These are phyloP conservation scores for Microctenopoma steveboyesi DNA, from an alignment of 2,797 vertebrate species.

Conservation along the genomic window DNA sequence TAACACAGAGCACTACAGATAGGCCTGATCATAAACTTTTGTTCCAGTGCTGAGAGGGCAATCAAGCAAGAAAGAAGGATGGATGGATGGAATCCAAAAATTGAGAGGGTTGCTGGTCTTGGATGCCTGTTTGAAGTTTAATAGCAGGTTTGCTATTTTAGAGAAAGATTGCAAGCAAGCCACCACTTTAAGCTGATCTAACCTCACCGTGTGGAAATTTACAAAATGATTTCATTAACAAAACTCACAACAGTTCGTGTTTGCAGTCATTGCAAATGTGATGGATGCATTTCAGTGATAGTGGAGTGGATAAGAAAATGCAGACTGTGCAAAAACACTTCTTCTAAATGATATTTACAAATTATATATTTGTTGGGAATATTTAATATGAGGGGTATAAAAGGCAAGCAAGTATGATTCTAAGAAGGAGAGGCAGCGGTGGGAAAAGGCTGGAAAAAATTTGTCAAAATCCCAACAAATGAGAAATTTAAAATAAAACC, in stretches of 20 bases:
- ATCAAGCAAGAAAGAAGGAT: constrained; percentile 2
- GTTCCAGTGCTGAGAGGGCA: constrained; percentile 20
- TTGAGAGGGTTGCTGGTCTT: background rate
- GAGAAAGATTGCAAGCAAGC: background rate
- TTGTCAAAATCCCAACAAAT: too few relatives aligned
- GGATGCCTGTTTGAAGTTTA: background rate
- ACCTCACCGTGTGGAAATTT: background rate
- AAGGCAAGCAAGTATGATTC: too few relatives aligned
- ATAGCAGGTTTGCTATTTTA: background rate
- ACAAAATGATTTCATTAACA: background rate
- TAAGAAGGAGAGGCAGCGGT: too few relatives aligned
- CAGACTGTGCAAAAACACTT: too few relatives aligned
- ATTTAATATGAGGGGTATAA: too few relatives aligned
- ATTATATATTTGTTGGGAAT: too few relatives aligned
- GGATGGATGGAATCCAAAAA: background rate
- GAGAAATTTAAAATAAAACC: too few relatives aligned
- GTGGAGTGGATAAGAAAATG: too few relatives aligned
- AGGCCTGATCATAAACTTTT: constrained; percentile 26
- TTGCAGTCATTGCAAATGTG: background rate
- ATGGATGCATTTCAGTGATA: too few relatives aligned
- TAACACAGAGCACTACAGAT: constrained; percentile 26
- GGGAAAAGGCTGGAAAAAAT: too few relatives aligned
- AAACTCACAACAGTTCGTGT: background rate
- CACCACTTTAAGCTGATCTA: background rate
- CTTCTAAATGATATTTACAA: too few relatives aligned